Evolutionary conservation across 2,888 invertebrate species (phyloP), one percentile per base, ranked within the genome.

Genomic region (Uloborus plumipes): DNA sequence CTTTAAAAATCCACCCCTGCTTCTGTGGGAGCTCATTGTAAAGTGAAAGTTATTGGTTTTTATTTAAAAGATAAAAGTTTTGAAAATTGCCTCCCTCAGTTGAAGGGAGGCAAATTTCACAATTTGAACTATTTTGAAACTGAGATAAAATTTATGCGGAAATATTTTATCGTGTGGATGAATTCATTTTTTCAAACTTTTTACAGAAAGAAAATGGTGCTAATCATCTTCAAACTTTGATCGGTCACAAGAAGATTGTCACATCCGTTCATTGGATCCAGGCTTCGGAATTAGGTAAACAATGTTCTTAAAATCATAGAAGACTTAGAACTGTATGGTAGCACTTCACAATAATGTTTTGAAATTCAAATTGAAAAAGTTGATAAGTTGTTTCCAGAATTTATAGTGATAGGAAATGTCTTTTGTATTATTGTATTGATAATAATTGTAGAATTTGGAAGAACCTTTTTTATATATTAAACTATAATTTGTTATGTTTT

Each of bases 261-360:
- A 83, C 83, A 18, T 83, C 83, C 49, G 77, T 83, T 9, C 83
- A 83, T 22, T 83, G 83, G 83, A 77, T 83, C 7, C 72, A 47
- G 26, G 47, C 26, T 22, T 16, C 18, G 1, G 47, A 71, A 55
- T 39, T 49, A 20, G 67, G 77, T 82, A 72, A 61, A 11, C 9
- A 49, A 0, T 64, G 16, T 39, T 14, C 6, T 16, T 64, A 39
- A 64, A n/a, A 39, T 64, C 14, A 2, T 39, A 2, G n/a, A 13
- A 55, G 15, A 55, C 7, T 55, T 55, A 16, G n/a, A 6, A 18
- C n/a, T 11, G 55, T 55, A 11, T 39, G 39, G 9, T 7, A 39
- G 26, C 4, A 4, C n/a, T n/a, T n/a, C n/a, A n/a, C 15, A 55
- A 14, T 18, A 55, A 55, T 18, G 2, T 16, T 18, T 15, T n/a